Evolutionary conservation across 2,113 vertebrate genomes (phyloP), one percentile per base, ranked within the genome.

Genomic region (Platichthys stellatus): DNA sequence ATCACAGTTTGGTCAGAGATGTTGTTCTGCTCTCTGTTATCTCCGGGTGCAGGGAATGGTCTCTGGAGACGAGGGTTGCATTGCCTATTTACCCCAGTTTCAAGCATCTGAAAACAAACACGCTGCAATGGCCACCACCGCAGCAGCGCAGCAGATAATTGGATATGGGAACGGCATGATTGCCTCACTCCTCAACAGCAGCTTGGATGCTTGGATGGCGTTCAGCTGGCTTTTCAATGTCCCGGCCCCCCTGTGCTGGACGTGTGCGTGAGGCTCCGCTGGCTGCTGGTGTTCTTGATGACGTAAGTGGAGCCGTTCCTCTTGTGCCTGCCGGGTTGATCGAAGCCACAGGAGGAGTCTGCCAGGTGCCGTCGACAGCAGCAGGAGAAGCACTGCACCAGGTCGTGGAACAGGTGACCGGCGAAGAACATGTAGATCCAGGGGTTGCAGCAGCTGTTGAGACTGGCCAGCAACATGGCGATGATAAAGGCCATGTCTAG

Each of bases 351-450:
- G 67, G 86, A 82, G 31, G 78, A 89, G 0, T 93, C 58, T 63
- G 90, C 93, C 66, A 91, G 76, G 84, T 88, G 90, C 7, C 4
- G 72, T 0, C 90, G 57, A 11, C 94, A 94, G 90, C 97, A 97
- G 94, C 96, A 98, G 82, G 94, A 92, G 78, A 95, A 89, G 73
- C 93, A 93, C 56, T 89, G 95, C 73, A 91, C 5, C 24, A 96
- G 93, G 81, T 97, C 96, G 0, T 95, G 96, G 91, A 97, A 97
- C 75, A 98, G 95, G 85, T 97, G 96, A 20, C 97, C 96, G 0
- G 95, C 96, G 85, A 98, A 98, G 35, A 97, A 94, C 97, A 98
- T 95, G 94, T 98, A 98, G 94, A 98, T 98, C 97, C 97, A 98
- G 21, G 97, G 97, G 91, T 98, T 98, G 79, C 97, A 98, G 92